Conservation (phyloP, 2,888 invertebrate species). For the Orthosia gothica region DNA sequence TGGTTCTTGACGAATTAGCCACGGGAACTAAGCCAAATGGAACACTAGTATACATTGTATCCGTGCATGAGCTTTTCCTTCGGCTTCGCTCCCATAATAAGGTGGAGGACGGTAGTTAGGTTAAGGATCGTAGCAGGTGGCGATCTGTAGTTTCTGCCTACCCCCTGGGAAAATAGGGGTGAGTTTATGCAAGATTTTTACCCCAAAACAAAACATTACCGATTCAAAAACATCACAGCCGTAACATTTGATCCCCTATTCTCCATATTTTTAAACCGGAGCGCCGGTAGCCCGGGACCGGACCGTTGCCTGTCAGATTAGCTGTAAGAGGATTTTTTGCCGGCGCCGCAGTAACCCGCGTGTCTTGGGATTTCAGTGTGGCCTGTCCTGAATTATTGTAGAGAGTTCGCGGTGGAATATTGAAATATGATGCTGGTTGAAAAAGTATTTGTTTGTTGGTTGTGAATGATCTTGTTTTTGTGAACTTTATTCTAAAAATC, state of each 20-base stretch:
- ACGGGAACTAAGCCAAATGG: no score
- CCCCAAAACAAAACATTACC: constrained; percentile 17
- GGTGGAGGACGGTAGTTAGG: no score
- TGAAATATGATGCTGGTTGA: constrained; percentile 38
- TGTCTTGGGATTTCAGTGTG: constrained; percentile 31
- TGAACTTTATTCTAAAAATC: no score
- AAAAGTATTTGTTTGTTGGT: neutral
- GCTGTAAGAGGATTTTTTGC: constrained; percentile 60
- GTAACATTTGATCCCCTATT: constrained; percentile 9
- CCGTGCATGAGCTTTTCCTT: no score
- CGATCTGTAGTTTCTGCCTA: no score
- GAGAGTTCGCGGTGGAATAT: constrained; percentile 5
- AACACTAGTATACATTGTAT: no score
- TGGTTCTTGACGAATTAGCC: no score
- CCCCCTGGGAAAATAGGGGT: no score
- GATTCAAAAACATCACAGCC: constrained; percentile 7
- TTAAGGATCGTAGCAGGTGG: no score
- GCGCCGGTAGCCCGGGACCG: constrained; percentile 33
- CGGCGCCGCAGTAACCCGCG: constrained; percentile 21
- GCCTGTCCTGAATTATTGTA: constrained; percentile 31
- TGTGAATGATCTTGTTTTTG: neutral
- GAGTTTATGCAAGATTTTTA: neutral
- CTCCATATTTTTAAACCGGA: constrained; percentile 52
- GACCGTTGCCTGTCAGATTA: constrained; percentile 58
- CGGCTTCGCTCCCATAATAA: no score